A percentile compares a stretch with the other conserved stretches of the same genome.
phyloP scores from a whole-genome alignment of 2,888 invertebrate species.

The Oscheius onirici region DNA sequence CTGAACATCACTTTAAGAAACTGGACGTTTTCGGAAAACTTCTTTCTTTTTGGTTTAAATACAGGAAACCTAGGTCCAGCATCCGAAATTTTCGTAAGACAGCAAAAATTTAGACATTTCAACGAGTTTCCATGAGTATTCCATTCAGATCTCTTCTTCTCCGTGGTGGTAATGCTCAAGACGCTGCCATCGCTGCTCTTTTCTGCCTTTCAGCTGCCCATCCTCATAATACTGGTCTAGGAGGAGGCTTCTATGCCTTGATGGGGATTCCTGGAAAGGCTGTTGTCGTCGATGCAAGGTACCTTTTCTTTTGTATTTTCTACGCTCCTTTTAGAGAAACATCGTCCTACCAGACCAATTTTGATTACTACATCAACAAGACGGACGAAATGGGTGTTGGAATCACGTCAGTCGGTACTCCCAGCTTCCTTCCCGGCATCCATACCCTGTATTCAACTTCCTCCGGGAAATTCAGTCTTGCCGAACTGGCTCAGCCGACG shows the following conservation, averaged over 20 bases:
- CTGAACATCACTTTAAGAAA: too few relatives aligned
- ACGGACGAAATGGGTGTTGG: constrained; percentile 30
- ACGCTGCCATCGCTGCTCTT: constrained; percentile 44
- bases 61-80: too few relatives aligned
- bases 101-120: not conserved
- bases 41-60: too few relatives aligned
- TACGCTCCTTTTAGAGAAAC: constrained; percentile 27
- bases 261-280: constrained; percentile 32
- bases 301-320: not conserved
- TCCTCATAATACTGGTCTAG: constrained; percentile 47
- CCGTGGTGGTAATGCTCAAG: constrained; percentile 55
- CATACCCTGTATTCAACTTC: constrained; percentile 36
- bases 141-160: constrained; percentile 39
- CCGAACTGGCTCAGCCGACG: constrained; percentile 31
- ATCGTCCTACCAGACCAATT: constrained; percentile 27
- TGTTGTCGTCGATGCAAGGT: constrained; percentile 38
- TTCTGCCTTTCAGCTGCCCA: constrained; percentile 48
- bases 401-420: constrained; percentile 37
- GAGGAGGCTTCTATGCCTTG: constrained; percentile 44
- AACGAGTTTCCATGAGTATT: not conserved
- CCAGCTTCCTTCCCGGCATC: constrained; percentile 43
- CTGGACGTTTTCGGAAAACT: too few relatives aligned
- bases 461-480: constrained; percentile 32
- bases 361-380: constrained; percentile 15
- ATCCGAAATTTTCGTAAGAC: too few relatives aligned